Evolutionary conservation across 2,888 invertebrate species (phyloP), one percentile per base, ranked within the genome.

Genomic region (Lycocerus yunnanus): DNA sequence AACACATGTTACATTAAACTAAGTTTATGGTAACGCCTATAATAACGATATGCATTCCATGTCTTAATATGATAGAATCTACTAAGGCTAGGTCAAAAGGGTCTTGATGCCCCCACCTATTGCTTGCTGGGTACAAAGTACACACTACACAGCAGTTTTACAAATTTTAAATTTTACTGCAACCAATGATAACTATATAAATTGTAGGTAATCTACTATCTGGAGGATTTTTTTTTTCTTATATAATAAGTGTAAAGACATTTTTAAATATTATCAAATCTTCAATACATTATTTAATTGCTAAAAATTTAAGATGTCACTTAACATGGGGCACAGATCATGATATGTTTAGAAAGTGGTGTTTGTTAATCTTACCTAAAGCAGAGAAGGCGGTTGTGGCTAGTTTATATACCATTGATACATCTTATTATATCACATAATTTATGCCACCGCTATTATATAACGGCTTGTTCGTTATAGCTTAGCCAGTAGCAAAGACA

Each of bases 311-410:
- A 88, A 88, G 88, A 88, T 87, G 88, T 88, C 88, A 88, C 88
- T 88, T 88, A 91, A 90, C 91, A 91, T 91, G 92, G 92, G 92
- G 92, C 92, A 92, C 92, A 92, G 91, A 91, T 90, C 91, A 89
- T 92, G 92, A 92, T 92, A 92, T 92, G 92, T 92, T 92, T 92
- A 91, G 92, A 92, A 90, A 90, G 90, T 91, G 91, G 91, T 89
- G 90, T 91, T 91, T 91, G 90, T 90, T 89, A 89, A 87, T 86
- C 89, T 88, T 86, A 85, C 85, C 88, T 88, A 88, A 88, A 88
- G 88, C 87, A 88, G 87, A 88, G 88, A 88, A 88, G 88, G 88
- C 88, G 88, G 86, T 87, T 88, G 87, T 88, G 88, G 88, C 87
- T 88, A 87, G 85, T 86, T 82, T 84, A 79, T 83, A 83, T 83